A percentile compares a stretch with the other conserved stretches of the same genome.
These are phyloP conservation scores for Chelonus insularis DNA, from an alignment of 1,140 invertebrate genomes.

Conservation along the genomic window DNA sequence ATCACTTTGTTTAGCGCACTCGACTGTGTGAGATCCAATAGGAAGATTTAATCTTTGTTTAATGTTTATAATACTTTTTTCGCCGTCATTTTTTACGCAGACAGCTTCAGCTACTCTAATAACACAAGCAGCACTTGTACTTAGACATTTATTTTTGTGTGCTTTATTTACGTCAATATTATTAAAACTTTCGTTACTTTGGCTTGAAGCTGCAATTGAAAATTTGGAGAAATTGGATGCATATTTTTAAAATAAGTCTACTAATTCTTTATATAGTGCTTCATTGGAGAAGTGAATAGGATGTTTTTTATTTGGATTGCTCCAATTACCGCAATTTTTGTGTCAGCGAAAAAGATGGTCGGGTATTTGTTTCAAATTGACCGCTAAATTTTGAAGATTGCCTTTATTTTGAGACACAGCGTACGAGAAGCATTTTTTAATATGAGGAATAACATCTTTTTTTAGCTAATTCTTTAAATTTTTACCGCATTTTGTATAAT, in stretches of 20 bases:
- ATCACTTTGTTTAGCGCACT: background rate
- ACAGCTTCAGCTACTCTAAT: constrained; percentile 10
- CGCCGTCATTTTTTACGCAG: constrained; percentile 22
- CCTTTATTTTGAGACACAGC: constrained; percentile 23
- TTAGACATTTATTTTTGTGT: constrained; percentile 17
- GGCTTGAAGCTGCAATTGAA: constrained; percentile 18
- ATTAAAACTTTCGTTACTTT: constrained; percentile 24
- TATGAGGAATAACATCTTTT: constrained; percentile 10
- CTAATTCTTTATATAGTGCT: constrained; percentile 7
- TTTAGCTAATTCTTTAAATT: constrained; percentile 11
- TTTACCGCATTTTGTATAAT: constrained; percentile 7
- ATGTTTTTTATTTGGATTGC: background rate
- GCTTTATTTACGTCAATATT: constrained; percentile 18
- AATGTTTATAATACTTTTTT: constrained; percentile 2
- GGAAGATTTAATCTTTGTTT: constrained; percentile 3
- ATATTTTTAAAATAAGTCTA: constrained; percentile 18
- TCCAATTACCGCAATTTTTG: constrained; percentile 26
- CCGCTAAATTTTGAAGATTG: background rate
- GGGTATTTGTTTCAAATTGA: constrained; percentile 10
- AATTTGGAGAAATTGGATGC: constrained; percentile 20
- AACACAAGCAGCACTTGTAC: constrained; percentile 11
- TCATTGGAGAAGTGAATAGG: background rate
- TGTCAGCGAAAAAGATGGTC: constrained; percentile 16
- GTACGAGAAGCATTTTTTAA: constrained; percentile 21
- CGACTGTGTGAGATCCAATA: background rate